phyloP scores from a whole-genome alignment of 2,888 invertebrate species.

The Drosophila parthenogenetica region DNA sequence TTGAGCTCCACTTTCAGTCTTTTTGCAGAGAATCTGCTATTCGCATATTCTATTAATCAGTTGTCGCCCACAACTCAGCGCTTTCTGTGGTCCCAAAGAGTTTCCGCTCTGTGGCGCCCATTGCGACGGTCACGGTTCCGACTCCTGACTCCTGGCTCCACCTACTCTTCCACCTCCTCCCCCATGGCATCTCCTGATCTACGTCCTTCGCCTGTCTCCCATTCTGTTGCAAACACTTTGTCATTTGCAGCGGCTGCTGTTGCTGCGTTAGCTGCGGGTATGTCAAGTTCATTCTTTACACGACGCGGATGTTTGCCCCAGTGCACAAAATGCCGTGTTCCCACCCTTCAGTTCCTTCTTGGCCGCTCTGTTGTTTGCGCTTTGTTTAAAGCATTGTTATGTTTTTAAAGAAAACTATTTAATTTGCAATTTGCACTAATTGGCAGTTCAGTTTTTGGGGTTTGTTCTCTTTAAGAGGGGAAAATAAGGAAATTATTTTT shows the following conservation, averaged over 20 bases:
- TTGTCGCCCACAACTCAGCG: constrained; percentile 58
- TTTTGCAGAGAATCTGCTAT: constrained; percentile 1
- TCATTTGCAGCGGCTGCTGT: constrained; percentile 52
- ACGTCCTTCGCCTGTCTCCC: constrained; percentile 28
- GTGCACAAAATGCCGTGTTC: constrained; percentile 38
- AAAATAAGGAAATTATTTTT: not conserved
- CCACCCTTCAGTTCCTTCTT: not conserved
- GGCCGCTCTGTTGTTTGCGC: not conserved
- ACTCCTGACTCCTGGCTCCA: constrained; percentile 2
- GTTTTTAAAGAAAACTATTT: constrained; percentile 24
- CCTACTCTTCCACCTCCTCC: not conserved
- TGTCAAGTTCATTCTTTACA: constrained; percentile 64
- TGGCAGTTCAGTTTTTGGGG: not conserved
- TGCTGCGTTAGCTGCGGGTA: constrained; percentile 36
- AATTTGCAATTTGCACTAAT: constrained; percentile 29
- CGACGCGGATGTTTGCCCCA: constrained; percentile 38
- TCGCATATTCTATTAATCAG: not conserved
- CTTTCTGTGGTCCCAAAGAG: constrained; percentile 64
- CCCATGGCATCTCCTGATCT: not conserved
- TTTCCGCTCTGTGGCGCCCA: constrained; percentile 62
- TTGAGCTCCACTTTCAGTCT: not conserved
- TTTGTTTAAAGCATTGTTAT: constrained; percentile 29
- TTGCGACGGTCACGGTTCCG: constrained; percentile 29
- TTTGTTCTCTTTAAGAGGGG: not conserved
- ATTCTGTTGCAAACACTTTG: constrained; percentile 50